Conservation (phyloP, 2,797 vertebrate species). For the Forpus xanthops region DNA sequence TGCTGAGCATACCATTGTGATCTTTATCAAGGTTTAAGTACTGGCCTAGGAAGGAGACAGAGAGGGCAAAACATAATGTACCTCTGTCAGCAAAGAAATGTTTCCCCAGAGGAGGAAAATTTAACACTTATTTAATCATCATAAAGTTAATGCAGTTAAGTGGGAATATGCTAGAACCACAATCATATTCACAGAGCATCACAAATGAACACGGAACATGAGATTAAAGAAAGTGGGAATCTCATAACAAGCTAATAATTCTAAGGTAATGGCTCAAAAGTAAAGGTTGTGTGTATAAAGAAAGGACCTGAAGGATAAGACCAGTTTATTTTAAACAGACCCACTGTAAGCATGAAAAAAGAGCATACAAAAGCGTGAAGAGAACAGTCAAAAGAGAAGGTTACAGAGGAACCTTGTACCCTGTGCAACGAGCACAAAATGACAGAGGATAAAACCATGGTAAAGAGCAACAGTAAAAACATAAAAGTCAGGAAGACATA, state of each 20-base stretch:
- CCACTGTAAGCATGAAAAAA: not conserved
- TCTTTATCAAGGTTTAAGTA: slow-evolving; percentile 98
- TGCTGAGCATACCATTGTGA: slow-evolving; percentile 98
- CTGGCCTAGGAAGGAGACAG: slow-evolving; percentile 81
- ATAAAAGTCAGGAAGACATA: not conserved
- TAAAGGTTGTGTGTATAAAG: not conserved
- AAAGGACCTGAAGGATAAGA: not conserved
- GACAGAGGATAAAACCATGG: not conserved
- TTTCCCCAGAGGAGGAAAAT: not conserved
- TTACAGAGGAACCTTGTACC: not conserved
- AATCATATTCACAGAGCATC: not conserved
- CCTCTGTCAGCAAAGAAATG: not conserved
- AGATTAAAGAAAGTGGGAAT: rapidly evolving
- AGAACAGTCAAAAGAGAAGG: not conserved
- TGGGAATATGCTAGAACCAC: not conserved
- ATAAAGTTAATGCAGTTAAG: not conserved
- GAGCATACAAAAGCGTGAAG: not conserved
- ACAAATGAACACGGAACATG: not conserved
- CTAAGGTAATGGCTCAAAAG: not conserved
- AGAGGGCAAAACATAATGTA: not conserved
- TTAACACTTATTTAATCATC: not conserved
- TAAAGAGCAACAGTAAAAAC: not conserved
- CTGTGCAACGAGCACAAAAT: not conserved
- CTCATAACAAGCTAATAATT: not conserved
- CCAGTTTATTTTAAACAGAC: not conserved